phyloP scores from a whole-genome alignment of 2,888 invertebrate genomes.

The Stenotaenia linearis region DNA sequence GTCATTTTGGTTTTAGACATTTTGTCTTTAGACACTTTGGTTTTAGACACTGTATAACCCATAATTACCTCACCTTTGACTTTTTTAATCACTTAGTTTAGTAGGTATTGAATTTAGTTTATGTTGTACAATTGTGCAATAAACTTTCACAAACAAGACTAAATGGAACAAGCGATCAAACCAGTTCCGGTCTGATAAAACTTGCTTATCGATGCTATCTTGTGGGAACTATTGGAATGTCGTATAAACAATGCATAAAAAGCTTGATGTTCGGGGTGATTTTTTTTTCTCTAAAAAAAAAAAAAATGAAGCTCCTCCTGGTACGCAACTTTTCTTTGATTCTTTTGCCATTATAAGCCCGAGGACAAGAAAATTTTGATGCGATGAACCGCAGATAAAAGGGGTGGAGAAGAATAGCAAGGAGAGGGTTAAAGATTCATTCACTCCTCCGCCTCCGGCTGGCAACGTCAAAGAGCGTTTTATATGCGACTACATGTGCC shows the following conservation, averaged over 20 bases:
- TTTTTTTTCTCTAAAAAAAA: background rate
- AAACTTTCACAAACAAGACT: background rate
- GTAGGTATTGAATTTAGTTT: background rate
- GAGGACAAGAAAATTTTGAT: background rate
- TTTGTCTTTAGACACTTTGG: no score
- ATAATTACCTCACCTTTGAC: background rate
- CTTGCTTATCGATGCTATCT: background rate
- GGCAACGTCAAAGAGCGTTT: slow-evolving; percentile 11
- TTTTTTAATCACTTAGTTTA: background rate
- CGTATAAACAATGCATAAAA: slow-evolving; percentile 6
- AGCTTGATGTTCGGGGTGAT: background rate
- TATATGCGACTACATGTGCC: slow-evolving; percentile 16
- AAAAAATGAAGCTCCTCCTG: slow-evolving; percentile 12
- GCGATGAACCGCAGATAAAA: slow-evolving; percentile 19
- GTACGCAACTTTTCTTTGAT: background rate
- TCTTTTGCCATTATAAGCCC: background rate
- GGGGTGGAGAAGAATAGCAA: slow-evolving; percentile 14
- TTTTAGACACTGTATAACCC: no score
- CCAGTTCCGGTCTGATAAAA: background rate
- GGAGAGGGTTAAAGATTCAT: slow-evolving; percentile 26
- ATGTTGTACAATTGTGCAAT: background rate
- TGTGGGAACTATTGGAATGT: slow-evolving; percentile 17
- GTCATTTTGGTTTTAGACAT: no score
- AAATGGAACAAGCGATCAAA: background rate
- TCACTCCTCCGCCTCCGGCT: slow-evolving; percentile 19